A percentile compares a stretch with the other conserved stretches of the same genome.
Evolutionary conservation across 2,888 invertebrate species (phyloP).

Genomic region (Ophion obscuratus): DNA sequence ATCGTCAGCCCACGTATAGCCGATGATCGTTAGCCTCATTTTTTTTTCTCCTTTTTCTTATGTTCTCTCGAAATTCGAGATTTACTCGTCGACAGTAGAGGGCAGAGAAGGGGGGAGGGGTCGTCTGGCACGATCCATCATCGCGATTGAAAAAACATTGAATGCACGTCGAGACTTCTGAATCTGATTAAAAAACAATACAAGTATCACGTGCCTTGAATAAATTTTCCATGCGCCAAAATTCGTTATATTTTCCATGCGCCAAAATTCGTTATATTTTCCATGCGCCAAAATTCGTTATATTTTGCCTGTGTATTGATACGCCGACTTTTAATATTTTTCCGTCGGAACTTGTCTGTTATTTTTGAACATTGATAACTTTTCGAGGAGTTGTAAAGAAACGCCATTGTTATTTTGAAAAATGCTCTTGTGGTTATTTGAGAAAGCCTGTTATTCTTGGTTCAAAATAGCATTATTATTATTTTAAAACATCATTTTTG

Average conservation of each 20-base stretch:
- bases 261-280: not conserved
- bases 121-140: constrained; percentile 76
- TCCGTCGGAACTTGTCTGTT: too few relatives aligned
- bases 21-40: constrained; percentile 46
- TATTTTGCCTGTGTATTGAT: not conserved
- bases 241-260: not conserved
- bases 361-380: too few relatives aligned
- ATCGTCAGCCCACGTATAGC: constrained; percentile 27
- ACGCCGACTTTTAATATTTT: not conserved
- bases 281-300: not conserved
- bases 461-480: too few relatives aligned
- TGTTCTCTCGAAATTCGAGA: constrained; percentile 48
- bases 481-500: too few relatives aligned
- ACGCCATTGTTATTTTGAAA: too few relatives aligned
- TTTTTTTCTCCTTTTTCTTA: constrained; percentile 48
- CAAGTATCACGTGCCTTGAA: not conserved
- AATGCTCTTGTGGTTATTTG: too few relatives aligned
- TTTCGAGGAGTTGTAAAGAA: too few relatives aligned
- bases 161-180: constrained; percentile 72
- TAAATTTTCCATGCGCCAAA: not conserved
- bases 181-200: constrained; percentile 10
- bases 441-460: too few relatives aligned
- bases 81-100: constrained; percentile 32
- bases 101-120: not conserved
- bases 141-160: constrained; percentile 80